Evolutionary conservation across 2,888 invertebrate species (phyloP), one percentile per base, ranked within the genome.

Genomic region (Nemurella pictetii): DNA sequence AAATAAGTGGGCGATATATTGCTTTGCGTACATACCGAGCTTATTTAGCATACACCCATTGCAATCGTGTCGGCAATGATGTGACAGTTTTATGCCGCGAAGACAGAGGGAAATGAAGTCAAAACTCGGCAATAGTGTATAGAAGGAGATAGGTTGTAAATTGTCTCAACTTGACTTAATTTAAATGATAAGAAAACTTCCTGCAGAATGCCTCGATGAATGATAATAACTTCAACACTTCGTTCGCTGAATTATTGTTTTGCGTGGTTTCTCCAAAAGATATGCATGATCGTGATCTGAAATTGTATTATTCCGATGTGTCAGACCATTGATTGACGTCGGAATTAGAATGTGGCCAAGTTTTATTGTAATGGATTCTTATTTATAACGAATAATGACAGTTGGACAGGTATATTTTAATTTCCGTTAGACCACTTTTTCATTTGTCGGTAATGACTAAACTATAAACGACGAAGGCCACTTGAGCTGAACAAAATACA

Each of bases 101-200:
- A 12, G 20, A 20, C 55, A 20, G 15, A 7, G 55, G 55, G 55
- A 55, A 55, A 55, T 20, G 55, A 55, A 55, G 5, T 35, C 35
- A 4, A n/a, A 35, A 35, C 55, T 55, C 3, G 20, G 55, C 20
- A 15, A 55, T 55, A 55, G 20, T 55, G 55, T 55, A 55, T n/a
- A 55, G 20, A 15, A 20, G 55, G 15, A 55, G 9, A 12, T 55
- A 55, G 55, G 55, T 55, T 55, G 55, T 55, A 55, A 55, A 55
- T 55, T 55, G 15, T 55, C 55, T 75, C 29, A 1, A 75, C 75
- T 75, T 75, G 75, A 75, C 27, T 4, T 75, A 7, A 75, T 75
- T 75, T 75, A 75, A 25, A 75, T 75, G 27, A 75, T 75, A 28
- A 28, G 75, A 75, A 75, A 75, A 12, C 27, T 75, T 75, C 29